Evolutionary conservation across 1,140 invertebrate genomes (phyloP).

Genomic region (Thereuonema tuberculata): DNA sequence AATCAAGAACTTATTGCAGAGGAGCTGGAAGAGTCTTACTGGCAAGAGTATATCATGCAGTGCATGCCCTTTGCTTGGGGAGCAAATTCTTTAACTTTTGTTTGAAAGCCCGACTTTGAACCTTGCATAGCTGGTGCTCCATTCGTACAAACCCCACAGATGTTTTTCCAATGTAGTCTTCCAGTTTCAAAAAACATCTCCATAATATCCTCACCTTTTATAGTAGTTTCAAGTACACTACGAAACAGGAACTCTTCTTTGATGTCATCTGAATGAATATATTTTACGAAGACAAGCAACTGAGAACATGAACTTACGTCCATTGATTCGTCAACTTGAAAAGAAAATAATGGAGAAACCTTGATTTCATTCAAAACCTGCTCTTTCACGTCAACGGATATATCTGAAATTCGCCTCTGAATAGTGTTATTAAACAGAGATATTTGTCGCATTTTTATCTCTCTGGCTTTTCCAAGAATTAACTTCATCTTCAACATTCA

Average conservation of each 20-base stretch:
- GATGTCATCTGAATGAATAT: slow-evolving; percentile 14
- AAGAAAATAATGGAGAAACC: slow-evolving; percentile 13
- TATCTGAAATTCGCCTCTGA: slow-evolving; percentile 9
- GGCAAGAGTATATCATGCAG: slow-evolving; percentile 12
- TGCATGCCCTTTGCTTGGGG: slow-evolving; percentile 11
- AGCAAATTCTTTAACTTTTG: slow-evolving; percentile 10
- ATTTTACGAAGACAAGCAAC: slow-evolving; percentile 7
- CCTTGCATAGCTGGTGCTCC: not conserved
- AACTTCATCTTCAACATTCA: slow-evolving; percentile 14
- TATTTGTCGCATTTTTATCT: slow-evolving; percentile 5
- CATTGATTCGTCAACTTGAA: slow-evolving; percentile 7
- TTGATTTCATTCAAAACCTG: slow-evolving; percentile 14
- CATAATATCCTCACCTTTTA: not conserved
- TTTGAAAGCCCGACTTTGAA: slow-evolving; percentile 14
- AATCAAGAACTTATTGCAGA: slow-evolving; percentile 18
- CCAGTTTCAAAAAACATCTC: not conserved
- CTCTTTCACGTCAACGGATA: not conserved
- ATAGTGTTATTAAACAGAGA: slow-evolving; percentile 13
- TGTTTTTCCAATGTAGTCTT: not conserved
- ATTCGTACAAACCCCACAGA: not conserved
- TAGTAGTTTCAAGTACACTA: not conserved
- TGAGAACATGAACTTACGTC: not conserved
- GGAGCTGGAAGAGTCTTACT: slow-evolving; percentile 16
- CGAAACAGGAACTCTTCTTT: slow-evolving; percentile 1
- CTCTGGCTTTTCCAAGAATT: slow-evolving; percentile 7